phyloP scores from a whole-genome alignment of 2,113 vertebrate genomes.

The Dryoscopus gambensis region DNA sequence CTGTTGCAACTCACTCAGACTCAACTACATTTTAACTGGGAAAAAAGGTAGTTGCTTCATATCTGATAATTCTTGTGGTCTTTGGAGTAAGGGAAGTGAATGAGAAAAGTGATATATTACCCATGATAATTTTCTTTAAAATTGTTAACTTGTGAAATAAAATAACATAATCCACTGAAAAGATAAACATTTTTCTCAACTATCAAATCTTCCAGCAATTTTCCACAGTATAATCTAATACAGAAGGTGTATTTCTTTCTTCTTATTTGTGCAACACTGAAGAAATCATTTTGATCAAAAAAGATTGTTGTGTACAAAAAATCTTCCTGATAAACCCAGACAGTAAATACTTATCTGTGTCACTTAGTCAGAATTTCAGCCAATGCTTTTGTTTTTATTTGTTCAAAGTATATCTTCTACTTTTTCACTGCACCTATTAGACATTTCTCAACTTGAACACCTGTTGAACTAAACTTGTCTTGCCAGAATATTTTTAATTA shows the following conservation, averaged over 20 bases:
- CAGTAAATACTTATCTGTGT: conserved; percentile 48
- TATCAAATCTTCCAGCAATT: neutral
- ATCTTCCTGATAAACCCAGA: conserved; percentile 14
- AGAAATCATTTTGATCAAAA: neutral
- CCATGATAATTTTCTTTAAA: neutral
- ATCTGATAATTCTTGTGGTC: neutral
- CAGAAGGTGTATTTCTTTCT: neutral
- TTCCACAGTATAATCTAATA: neutral
- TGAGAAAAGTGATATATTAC: neutral
- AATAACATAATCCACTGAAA: conserved; percentile 38
- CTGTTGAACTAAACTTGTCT: conserved; percentile 66
- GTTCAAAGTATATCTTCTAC: conserved; percentile 37
- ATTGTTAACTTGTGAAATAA: neutral
- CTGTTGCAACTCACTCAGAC: neutral
- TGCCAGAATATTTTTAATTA: conserved; percentile 73
- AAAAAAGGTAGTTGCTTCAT: neutral
- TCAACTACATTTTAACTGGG: neutral
- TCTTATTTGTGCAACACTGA: neutral
- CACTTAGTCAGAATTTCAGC: conserved; percentile 60
- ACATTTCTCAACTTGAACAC: conserved; percentile 68
- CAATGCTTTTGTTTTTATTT: conserved; percentile 61
- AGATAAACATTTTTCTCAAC: conserved; percentile 30
- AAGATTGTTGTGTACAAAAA: neutral
- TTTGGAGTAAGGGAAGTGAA: neutral
- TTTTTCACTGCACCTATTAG: conserved; percentile 56